Base-by-base conservation (phyloP, 2,888 invertebrate genomes). In the Cryptops parisi region DNA sequence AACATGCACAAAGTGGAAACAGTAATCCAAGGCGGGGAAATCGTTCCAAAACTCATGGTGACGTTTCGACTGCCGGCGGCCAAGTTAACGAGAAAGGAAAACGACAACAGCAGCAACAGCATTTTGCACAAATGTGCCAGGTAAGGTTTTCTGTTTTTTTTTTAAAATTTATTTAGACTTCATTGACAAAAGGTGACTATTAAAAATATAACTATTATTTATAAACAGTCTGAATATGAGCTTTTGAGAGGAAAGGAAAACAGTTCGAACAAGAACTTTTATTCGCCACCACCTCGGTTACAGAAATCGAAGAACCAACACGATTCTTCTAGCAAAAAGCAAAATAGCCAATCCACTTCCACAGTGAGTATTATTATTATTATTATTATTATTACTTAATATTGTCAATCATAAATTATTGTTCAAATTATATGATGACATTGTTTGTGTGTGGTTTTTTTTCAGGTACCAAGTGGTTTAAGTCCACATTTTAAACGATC, bases 241-340 rank as follows among this genome's bases (percentile, higher is more conserved):
- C 17, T 17, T 5, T 6, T 41, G 19, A 41, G 19, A 19, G 43
- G 43, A 41, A 5, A 17, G 17, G 43, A 41, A 17, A 5, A 5
- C 43, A 46, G 46, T 12, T 6, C n/a, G 9, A 41, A 5, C 27
- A 41, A 41, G 41, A 40, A 27, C 19, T 9, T 25, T 19, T 56
- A 55, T 33, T 56, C 56, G 5, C 56, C 56, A 19, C 56, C 56
- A n/a, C 56, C 56, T 23, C 45, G 56, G 19, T 50, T 56, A 43
- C 38, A 41, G 21, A 56, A 55, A 41, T 15, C 26, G 23, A 47
- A 47, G 6, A 27, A 17, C 22, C 33, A 33, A 33, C 33, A 33
- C 6, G 33, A 33, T 6, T 6, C 33, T 33, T 6, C 33, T 9
- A 33, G 15, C 6, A 9, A 15, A 15, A 33, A 33, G 6, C 46